A percentile compares a stretch with the other conserved stretches of the same genome.
These are phyloP conservation scores for Hemitrygon akajei DNA, from an alignment of 2,797 vertebrate species.

Conservation along the genomic window DNA sequence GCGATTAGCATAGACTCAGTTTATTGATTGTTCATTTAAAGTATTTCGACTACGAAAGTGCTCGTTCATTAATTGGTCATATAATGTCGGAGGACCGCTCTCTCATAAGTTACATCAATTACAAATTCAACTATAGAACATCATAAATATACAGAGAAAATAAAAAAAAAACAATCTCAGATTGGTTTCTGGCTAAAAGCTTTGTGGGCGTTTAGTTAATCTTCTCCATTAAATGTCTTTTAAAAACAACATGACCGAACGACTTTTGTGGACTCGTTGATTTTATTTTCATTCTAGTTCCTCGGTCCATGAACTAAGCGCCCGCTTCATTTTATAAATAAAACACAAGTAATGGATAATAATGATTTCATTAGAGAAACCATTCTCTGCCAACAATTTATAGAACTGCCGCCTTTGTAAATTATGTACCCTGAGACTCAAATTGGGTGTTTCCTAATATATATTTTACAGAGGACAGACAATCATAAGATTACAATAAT, in stretches of 20 bases:
- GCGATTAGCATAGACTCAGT: slow-evolving; percentile 34
- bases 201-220: background rate
- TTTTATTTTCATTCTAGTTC: background rate
- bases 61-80: slow-evolving; percentile 28
- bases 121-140: slow-evolving; percentile 36
- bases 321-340: background rate
- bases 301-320: background rate
- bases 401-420: slow-evolving; percentile 39
- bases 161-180: background rate
- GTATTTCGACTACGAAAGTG: slow-evolving; percentile 35
- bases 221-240: background rate
- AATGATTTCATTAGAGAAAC: slow-evolving; percentile 42
- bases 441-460: slow-evolving; percentile 50
- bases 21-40: slow-evolving; percentile 38
- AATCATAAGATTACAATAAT: slow-evolving; percentile 41
- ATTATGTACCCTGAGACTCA: slow-evolving; percentile 57
- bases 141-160: slow-evolving; percentile 34
- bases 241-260: background rate
- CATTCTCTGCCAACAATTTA: slow-evolving; percentile 12
- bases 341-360: slow-evolving; percentile 27
- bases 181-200: background rate
- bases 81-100: slow-evolving; percentile 26
- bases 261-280: background rate
- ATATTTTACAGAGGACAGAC: slow-evolving; percentile 43
- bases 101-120: slow-evolving; percentile 37